Base-by-base conservation (phyloP, 2,797 vertebrate species). In the Rhabdomys pumilio region DNA sequence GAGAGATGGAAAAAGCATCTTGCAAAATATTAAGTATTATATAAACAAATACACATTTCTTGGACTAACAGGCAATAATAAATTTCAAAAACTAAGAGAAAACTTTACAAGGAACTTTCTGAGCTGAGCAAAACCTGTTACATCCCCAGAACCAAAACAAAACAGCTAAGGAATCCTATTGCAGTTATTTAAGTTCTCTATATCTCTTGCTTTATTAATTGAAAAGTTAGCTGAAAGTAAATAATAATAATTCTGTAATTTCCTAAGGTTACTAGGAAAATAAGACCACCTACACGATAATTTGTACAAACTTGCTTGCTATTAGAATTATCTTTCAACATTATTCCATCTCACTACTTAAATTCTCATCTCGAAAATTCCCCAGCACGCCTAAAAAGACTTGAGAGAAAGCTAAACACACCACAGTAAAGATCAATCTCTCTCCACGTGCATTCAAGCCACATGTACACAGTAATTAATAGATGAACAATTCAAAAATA, bases 191-290 rank as follows among this genome's bases (percentile, higher is more conserved):
- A 89, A 91, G 67, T 77, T 89, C 53, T 88, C 26, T 91, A 12
- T 50, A 50, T 65, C 38, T 92, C 80, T 79, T 79, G 77, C 26
- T 41, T 75, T 53, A 7, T 94, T 67, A n/a, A n/a, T 26, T 12
- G n/a, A n/a, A 94, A 94, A 94, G 89, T 75, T 41, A 38, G 69
- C n/a, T 38, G 69, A 72, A 93, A 95, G 76, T 79, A 93, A 96
- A 72, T 83, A 86, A 80, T n/a, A 91, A 19, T 72, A 86, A 89
- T 44, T 72, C 14, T 75, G 26, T 17, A 83, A 89, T 84, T 79
- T 93, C 57, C 2, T 91, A 75, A 76, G 31, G 31, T 14, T 81
- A 53, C 19, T 90, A 34, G 44, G 44, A 89, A 47, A 91, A 38
- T 72, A 95, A 34, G 77, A 63, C 6, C n/a, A 84, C 29, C 61